These are phyloP conservation scores for Drosophila melanosoma DNA, from an alignment of 2,888 invertebrate species.

Conservation along the genomic window DNA sequence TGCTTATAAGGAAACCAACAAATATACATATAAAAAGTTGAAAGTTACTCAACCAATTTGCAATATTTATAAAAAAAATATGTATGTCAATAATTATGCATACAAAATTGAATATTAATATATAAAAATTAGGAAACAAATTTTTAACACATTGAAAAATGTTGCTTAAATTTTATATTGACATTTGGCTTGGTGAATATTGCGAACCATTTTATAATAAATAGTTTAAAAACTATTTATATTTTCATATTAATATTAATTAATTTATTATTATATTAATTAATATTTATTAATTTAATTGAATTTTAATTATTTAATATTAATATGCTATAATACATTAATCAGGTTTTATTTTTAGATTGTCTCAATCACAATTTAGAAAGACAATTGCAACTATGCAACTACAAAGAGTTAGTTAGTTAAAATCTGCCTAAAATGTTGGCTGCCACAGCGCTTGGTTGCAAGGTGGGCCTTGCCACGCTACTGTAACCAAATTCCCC, in stretches of 20 bases:
- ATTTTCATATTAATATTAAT: no score
- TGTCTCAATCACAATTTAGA: background rate
- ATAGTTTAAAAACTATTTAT: no score
- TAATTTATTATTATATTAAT: no score
- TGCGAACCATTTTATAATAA: background rate
- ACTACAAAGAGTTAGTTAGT: background rate
- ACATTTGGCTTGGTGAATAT: background rate
- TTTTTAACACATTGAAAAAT: background rate
- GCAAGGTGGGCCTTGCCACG: constrained; percentile 44
- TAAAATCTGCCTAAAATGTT: background rate
- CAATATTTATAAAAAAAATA: background rate
- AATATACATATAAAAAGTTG: background rate
- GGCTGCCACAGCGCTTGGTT: background rate
- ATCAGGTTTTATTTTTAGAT: background rate
- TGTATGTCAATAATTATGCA: background rate
- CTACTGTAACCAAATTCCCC: constrained; percentile 39
- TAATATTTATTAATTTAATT: no score
- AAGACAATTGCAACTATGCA: background rate
- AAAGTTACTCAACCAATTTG: background rate
- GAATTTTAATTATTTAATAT: no score
- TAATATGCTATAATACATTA: no score
- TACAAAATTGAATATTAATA: no score
- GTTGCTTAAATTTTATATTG: background rate
- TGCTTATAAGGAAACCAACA: background rate
- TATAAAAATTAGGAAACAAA: background rate